Base-by-base conservation (phyloP, 2,888 invertebrate species). In the Coenonympha glycerion region DNA sequence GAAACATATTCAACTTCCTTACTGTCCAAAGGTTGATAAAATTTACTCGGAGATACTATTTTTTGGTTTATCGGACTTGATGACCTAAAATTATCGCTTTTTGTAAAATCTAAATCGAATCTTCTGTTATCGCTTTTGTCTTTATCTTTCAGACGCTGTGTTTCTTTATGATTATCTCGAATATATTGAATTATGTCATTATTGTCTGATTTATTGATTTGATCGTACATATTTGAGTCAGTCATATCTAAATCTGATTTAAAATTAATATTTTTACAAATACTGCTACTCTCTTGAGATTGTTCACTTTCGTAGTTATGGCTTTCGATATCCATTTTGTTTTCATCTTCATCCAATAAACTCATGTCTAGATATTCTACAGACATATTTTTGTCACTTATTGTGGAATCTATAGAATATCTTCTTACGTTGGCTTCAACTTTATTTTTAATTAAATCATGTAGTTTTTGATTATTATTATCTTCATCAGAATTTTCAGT, bases 341-440 rank as follows among this genome's bases (percentile, higher is more conserved):
- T 58, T 18, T 71, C 68, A 1, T 56, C 52, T 11, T 58, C 58
- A 31, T 58, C 58, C 3, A 58, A 48, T 3, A 56, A 11, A 5
- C 53, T 51, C 52, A 56, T 41, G 15, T 56, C 58, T 16, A 51
- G 15, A 19, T 57, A 56, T 15, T 56, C 53, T 11, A 46, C 53
- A 0, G 55, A 46, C 47, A 44, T 52, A 30, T 51, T 47, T 34
- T 46, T 55, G 5, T 53, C 50, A 42, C 44, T 57, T 1, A 3
- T 16, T 8, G 45, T 45, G 1, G 47, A 50, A 9, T 53, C 46
- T 11, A 15, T 45, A 1, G 49, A 44, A 6, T 22, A 9, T 34
- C 49, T 52, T 28, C 49, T 21, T 6, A 9, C 9, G 2, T 33
- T 21, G 19, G 9, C 18, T 31, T 39, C 8, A 16, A 16, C 22